Evolutionary conservation across 2,113 vertebrate genomes (phyloP).

Genomic region (Gambusia holbrooki): DNA sequence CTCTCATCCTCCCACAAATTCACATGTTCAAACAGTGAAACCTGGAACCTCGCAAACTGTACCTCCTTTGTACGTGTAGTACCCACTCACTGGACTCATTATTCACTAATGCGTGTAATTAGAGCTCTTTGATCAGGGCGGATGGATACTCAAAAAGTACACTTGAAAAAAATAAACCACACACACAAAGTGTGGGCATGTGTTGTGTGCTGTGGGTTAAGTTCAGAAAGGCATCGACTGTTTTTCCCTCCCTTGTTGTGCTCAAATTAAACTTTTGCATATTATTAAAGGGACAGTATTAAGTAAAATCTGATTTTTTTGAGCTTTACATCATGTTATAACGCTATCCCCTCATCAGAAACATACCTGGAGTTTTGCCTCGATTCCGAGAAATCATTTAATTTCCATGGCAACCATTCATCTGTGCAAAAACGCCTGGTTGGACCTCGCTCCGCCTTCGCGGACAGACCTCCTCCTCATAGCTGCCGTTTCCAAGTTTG

Average conservation of each 20-base stretch:
- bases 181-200: conserved; percentile 6
- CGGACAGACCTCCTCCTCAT: too few relatives aligned
- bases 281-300: too few relatives aligned
- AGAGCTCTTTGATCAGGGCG: conserved; percentile 55
- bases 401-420: too few relatives aligned
- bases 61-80: conserved; percentile 50
- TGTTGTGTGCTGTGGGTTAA: conserved; percentile 34
- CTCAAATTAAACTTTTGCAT: background rate
- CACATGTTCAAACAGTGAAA: conserved; percentile 35
- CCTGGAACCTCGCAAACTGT: conserved; percentile 30
- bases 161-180: conserved; percentile 33
- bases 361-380: too few relatives aligned
- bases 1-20: conserved; percentile 28
- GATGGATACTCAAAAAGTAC: conserved; percentile 49
- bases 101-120: conserved; percentile 66
- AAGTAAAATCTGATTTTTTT: too few relatives aligned
- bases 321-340: too few relatives aligned
- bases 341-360: too few relatives aligned
- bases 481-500: too few relatives aligned
- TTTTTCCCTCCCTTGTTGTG: conserved; percentile 12
- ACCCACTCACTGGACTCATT: conserved; percentile 51
- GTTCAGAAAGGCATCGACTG: conserved; percentile 19
- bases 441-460: too few relatives aligned
- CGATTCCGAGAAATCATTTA: too few relatives aligned
- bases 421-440: too few relatives aligned